phyloP scores from a whole-genome alignment of 1,140 invertebrate species.

The Oedothorax gibbosus region DNA sequence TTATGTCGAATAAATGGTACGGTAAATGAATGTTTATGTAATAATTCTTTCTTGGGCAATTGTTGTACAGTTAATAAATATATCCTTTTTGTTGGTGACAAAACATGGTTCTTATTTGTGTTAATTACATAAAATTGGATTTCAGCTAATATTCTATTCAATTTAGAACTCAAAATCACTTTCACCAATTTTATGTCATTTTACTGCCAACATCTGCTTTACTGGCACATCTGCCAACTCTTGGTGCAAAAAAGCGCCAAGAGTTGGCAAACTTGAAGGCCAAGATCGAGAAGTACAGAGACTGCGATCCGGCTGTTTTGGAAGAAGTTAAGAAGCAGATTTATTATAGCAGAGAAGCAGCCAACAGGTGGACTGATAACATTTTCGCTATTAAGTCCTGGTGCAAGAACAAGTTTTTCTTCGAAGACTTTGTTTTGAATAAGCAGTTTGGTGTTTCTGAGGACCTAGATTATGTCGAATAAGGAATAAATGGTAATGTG shows the following conservation, averaged over 20 bases:
- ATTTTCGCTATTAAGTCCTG: constrained; percentile 85
- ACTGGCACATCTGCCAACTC: too few species aligned
- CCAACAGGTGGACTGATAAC: constrained; percentile 89
- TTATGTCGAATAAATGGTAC: constrained; percentile 72
- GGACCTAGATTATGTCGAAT: constrained; percentile 81
- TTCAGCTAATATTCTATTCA: too few species aligned
- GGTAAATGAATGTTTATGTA: too few species aligned
- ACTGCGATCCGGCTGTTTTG: constrained; percentile 81
- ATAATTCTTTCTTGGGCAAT: too few species aligned
- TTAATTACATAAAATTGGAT: too few species aligned
- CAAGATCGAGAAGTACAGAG: constrained; percentile 78
- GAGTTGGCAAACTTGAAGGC: constrained; percentile 73
- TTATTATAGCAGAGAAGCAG: constrained; percentile 77
- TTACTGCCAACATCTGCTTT: too few species aligned
- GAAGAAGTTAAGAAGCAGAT: constrained; percentile 75
- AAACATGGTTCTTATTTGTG: too few species aligned
- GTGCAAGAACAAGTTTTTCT: constrained; percentile 84
- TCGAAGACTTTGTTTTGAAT: constrained; percentile 79
- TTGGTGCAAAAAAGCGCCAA: constrained; percentile 67
- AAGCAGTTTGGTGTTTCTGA: constrained; percentile 85
- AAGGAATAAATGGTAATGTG: constrained; percentile 53
- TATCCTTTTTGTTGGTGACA: too few species aligned
- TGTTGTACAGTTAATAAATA: too few species aligned
- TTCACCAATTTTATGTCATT: too few species aligned
- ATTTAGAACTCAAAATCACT: too few species aligned